Percentiles rank a stretch among this genome's conserved stretches.
Conservation (phyloP, 2,113 vertebrate genomes). For the Equus przewalskii region DNA sequence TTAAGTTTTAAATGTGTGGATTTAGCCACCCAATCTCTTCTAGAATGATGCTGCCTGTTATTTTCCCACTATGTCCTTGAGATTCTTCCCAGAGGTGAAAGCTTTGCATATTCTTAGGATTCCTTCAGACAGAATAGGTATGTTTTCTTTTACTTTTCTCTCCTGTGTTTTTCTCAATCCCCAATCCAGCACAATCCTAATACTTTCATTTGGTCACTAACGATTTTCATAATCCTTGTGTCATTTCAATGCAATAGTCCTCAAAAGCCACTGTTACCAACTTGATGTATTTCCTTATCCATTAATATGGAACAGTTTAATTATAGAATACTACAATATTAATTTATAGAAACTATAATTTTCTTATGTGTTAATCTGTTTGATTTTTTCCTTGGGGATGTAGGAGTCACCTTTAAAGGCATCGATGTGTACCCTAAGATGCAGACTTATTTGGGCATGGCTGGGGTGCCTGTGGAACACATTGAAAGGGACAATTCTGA, state of each 20-base stretch:
- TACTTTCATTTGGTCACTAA: neutral
- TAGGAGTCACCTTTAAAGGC: neutral
- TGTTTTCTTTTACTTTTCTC: neutral
- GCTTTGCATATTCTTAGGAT: neutral
- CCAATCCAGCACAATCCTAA: neutral
- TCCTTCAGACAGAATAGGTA: neutral
- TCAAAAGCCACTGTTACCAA: neutral
- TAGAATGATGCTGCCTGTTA: rapidly evolving
- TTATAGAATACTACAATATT: neutral
- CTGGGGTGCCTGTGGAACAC: rapidly evolving
- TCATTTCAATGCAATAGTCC: neutral
- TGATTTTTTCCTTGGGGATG: neutral
- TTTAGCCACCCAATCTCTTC: neutral
- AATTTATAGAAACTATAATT: neutral
- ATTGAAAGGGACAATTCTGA: neutral
- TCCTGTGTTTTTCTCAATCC: neutral
- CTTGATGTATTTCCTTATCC: neutral
- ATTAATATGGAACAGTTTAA: neutral
- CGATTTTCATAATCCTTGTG: neutral
- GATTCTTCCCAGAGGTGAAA: neutral
- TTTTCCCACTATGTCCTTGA: neutral
- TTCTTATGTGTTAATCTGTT: neutral
- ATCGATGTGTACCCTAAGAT: neutral
- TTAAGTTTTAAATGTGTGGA: rapidly evolving
- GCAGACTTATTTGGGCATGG: neutral